Base-by-base conservation (phyloP, 2,113 vertebrate genomes). In the Eptesicus fuscus region DNA sequence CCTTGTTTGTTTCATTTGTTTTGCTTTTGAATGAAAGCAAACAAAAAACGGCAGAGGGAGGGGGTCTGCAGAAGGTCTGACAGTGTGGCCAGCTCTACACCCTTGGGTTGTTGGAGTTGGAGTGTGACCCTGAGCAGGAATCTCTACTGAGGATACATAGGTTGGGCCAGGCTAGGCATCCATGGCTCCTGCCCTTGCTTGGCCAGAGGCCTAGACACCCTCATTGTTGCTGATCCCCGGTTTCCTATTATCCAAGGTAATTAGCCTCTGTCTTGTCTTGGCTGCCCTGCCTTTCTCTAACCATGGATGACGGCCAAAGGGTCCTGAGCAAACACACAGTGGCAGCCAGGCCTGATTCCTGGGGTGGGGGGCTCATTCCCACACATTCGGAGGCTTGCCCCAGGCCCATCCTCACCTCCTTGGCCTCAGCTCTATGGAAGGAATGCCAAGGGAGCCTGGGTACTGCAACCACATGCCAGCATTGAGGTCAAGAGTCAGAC, bases 1-100 rank as follows among this genome's bases (percentile, higher is more conserved):
- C 88, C 97, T 97, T 98, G 86, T 97, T 97, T 97, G 93, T 97
- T 98, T 97, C 82, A 40, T 95, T 97, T 97, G 83, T 97, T 96
- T 96, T 89, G 90, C 88, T 98, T 92, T 96, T 95, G 91, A 97
- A 95, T 95, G 79, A 97, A 98, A 98, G 97, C 90, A 96, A 97
- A 96, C 80, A 96, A 91, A 92, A n/a, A 79, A 9, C 78, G 73
- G 56, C 35, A 83, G 80, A 90, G 70, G 69, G 47, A 86, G 14
- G 87, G 30, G 85, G 94, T 82, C 95, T 89, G 87, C 44, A 51
- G 94, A 96, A 97, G 82, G 53, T 82, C 93, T 83, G 44, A 23
- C 67, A 84, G 44, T 91, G 76, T 51, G 40, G 90, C 77, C 95
- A 91, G 88, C 94, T 96, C 92, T 65, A 80, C 30, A 85, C 94